Conservation (phyloP, 2,797 vertebrate genomes). For the Ctenochaetus hawaiiensis region DNA sequence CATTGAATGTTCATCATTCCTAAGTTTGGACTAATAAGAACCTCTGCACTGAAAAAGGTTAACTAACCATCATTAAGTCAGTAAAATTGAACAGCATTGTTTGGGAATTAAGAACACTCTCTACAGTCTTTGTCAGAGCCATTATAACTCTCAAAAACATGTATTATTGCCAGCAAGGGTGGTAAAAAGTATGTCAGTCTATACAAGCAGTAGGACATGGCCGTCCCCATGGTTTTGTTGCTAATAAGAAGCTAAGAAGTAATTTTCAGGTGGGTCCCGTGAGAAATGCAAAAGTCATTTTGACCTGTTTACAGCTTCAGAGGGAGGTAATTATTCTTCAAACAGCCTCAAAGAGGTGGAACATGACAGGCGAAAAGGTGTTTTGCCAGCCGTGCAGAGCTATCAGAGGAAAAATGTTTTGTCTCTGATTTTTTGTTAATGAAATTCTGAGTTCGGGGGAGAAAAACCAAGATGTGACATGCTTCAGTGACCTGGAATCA, state of each 20-base stretch:
- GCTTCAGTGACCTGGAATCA: constrained; percentile 2
- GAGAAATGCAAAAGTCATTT: constrained; percentile 43
- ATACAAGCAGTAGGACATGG: constrained; percentile 14
- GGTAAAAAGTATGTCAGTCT: constrained; percentile 29
- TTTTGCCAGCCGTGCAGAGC: constrained; percentile 15
- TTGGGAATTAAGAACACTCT: constrained; percentile 9
- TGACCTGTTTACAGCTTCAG: constrained; percentile 51
- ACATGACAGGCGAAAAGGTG: constrained; percentile 31
- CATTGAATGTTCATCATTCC: neutral
- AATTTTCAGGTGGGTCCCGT: constrained; percentile 40
- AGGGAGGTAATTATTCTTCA: constrained; percentile 53
- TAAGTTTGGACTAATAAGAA: neutral
- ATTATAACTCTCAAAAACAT: constrained; percentile 32
- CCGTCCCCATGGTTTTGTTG: constrained; percentile 7
- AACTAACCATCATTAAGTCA: neutral
- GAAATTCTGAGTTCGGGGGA: constrained; percentile 1
- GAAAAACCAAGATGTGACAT: neutral
- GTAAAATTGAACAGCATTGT: neutral
- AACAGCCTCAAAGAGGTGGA: constrained; percentile 9
- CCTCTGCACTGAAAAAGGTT: neutral
- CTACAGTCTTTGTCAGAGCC: constrained; percentile 4
- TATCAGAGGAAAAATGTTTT: constrained; percentile 17
- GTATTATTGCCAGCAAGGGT: constrained; percentile 14
- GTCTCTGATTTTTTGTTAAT: constrained; percentile 19
- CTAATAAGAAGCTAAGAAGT: constrained; percentile 47